Base-by-base conservation (phyloP, 2,797 vertebrate species). In the Halcyon leucocephala region DNA sequence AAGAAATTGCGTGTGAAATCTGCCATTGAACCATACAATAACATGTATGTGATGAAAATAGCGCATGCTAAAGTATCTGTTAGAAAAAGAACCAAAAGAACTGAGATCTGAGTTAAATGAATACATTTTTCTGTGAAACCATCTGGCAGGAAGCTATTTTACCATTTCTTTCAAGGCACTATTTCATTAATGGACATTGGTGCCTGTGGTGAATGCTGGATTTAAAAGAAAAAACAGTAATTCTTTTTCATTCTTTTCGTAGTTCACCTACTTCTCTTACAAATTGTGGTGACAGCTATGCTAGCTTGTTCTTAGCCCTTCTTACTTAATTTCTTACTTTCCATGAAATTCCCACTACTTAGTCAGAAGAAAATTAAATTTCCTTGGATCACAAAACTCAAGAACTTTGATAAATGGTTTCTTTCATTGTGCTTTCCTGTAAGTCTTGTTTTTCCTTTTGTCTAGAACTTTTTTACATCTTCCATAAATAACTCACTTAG, bases 401-500 rank as follows among this genome's bases (percentile, higher is more conserved):
- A 54, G 70, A 72, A 65, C 73, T 89, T 69, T 57, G 80, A 82
- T 61, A 66, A 88, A 80, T 83, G 12, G 3, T 70, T 93, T 84
- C 26, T 71, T 88, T 76, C 57, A 90, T 29, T 93, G 48, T 1
- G 0, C 57, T 67, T 81, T 72, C 86, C 66, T 72, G 31, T 49
- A 84, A 93, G 18, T 69, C 61, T 89, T 82, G 37, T 29, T 86
- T 93, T 96, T 54, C 58, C 35, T 82, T 93, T 89, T 84, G 31
- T 78, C 21, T 54, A 24, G 61, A 78, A 78, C 44, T 31, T 37
- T 76, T 49, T 18, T 65, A n/a, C 19, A 29, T 44, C 39, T 67
- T 60, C 72, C 41, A 60, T 76, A 52, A 93, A 90, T 52, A 86
- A 33, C 58, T 89, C 31, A 17, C 64, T 66, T 67, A 51, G 44